Base-by-base conservation (phyloP, 1,140 invertebrate species). In the Drosophila jambulina region DNA sequence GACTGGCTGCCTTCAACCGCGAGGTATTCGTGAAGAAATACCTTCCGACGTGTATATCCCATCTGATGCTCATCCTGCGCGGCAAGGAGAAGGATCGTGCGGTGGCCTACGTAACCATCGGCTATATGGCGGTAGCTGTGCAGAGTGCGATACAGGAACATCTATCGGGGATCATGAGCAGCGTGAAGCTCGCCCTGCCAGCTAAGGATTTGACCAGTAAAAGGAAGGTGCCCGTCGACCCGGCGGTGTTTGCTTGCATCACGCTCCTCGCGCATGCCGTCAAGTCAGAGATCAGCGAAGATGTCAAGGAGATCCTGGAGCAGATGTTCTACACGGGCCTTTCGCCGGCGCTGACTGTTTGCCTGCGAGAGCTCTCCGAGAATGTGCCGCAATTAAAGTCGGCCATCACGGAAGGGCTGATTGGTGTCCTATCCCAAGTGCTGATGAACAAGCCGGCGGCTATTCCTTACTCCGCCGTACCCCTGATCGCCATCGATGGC, bases 241-340 rank as follows among this genome's bases (percentile, higher is more conserved):
- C 98, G 1, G 95, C 97, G 1, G 96, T 99, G 29, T 99, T 99
- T 93, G 96, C 97, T 15, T 99, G 98, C 91, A 96, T 99, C n/a
- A 98, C 98, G 36, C 94, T 99, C 64, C 91, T 99, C 2, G 97
- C 97, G 1, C 96, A 97, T 92, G 97, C 98, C 12, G 96, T 98
- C 0, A 96, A 96, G 71, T 95, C 95, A 40, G 93, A 94, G 13
- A 96, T 97, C 75, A 95, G 95, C 4, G 93, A 93, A 56, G 97
- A 99, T 86, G 96, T 99, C 0, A 95, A 95, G 61, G 97, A 98
- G 49, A 93, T 99, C 13, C 93, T 99, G 13, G 98, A 99, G 80
- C 95, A 97, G 15, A 98, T 99, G 97, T 95, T 99, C 83, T 95
- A 96, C 7, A 98, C 97, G 12, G 98, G 98, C 4, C 93, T 99